Evolutionary conservation across 2,113 vertebrate genomes (phyloP).

Genomic region (Scomber colias): DNA sequence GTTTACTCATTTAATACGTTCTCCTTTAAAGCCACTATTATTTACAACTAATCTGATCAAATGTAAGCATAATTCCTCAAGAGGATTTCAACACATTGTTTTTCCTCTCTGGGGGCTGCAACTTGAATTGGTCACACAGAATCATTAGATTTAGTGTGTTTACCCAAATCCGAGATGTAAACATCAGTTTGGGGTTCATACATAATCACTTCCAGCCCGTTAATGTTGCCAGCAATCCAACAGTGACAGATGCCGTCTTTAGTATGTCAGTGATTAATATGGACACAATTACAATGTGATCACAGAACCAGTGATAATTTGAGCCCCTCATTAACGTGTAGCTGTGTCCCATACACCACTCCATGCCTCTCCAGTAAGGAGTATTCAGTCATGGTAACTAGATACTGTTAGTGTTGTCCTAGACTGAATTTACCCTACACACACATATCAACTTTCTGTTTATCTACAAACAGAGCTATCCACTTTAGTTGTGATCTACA

Average conservation of each 20-base stretch:
- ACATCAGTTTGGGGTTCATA: slow-evolving; percentile 60
- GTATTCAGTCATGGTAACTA: slow-evolving; percentile 47
- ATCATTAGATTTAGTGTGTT: slow-evolving; percentile 53
- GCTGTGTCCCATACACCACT: slow-evolving; percentile 32
- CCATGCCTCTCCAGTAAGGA: slow-evolving; percentile 17
- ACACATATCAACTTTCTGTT: slow-evolving; percentile 33
- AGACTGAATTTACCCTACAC: slow-evolving; percentile 5
- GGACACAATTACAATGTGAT: slow-evolving; percentile 56
- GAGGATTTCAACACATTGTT: slow-evolving; percentile 34
- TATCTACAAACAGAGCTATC: slow-evolving; percentile 11
- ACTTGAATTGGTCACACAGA: slow-evolving; percentile 13
- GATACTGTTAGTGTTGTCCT: slow-evolving; percentile 36
- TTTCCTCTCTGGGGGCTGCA: slow-evolving; percentile 14
- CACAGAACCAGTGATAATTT: slow-evolving; percentile 36
- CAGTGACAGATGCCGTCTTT: slow-evolving; percentile 73
- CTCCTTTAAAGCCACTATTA: slow-evolving; percentile 31
- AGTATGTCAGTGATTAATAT: slow-evolving; percentile 64
- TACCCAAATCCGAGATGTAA: slow-evolving; percentile 62
- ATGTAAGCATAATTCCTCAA: slow-evolving; percentile 14
- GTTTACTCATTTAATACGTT: slow-evolving; percentile 21
- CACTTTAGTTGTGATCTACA: slow-evolving; percentile 1
- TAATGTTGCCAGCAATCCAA: slow-evolving; percentile 47
- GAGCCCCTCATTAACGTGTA: slow-evolving; percentile 45
- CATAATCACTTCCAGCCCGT: slow-evolving; percentile 38
- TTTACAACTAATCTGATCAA: slow-evolving; percentile 21